Evolutionary conservation across 2,797 vertebrate genomes (phyloP), one percentile per base, ranked within the genome.

Genomic region (Phoxinus dragarum): DNA sequence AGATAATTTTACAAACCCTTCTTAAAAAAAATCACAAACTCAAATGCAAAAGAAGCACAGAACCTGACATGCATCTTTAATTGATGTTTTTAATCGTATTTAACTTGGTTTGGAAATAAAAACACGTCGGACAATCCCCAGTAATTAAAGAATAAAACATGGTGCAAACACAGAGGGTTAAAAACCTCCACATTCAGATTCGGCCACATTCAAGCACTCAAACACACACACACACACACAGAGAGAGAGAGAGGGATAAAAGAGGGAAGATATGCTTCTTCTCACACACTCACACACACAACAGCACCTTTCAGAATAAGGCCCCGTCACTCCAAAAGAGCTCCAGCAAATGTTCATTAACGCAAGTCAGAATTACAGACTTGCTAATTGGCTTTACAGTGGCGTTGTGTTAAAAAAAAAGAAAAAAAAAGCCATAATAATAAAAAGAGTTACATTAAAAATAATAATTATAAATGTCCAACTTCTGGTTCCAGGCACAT

Each of bases 271-370:
- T 71, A 73, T 79, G 27, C 74, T 40, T 74, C 74, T 56, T 27
- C 27, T 27, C 27, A 27, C 27, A 27, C 23, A 36, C 72, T 19
- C 31, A 40, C 27, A 23, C 73, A 61, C 67, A 81, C 54, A 75
- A 80, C 61, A 88, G 84, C 86, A 88, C 78, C 82, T 82, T 79
- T n/a, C 66, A 80, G 52, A 71, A 74, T 85, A 88, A 90, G 83
- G 87, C 86, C 85, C 74, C 61, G 40, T 74, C 27, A 76, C 71
- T 64, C 56, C 72, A 66, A 80, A 27, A 27, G 36, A 84, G 85
- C 66, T 76, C 52, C 42, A 67, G 73, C 27, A 76, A 44, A 34
- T 16, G 54, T 42, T 59, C 74, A 61, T 75, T 80, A 61, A 67
- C 10, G 23, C 74, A 67, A 81, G 82, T 73, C 59, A 81, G 19